Evolutionary conservation across 35 echinoderm and acorn worm species (phyloP).

Genomic region (Patiria miniata): DNA sequence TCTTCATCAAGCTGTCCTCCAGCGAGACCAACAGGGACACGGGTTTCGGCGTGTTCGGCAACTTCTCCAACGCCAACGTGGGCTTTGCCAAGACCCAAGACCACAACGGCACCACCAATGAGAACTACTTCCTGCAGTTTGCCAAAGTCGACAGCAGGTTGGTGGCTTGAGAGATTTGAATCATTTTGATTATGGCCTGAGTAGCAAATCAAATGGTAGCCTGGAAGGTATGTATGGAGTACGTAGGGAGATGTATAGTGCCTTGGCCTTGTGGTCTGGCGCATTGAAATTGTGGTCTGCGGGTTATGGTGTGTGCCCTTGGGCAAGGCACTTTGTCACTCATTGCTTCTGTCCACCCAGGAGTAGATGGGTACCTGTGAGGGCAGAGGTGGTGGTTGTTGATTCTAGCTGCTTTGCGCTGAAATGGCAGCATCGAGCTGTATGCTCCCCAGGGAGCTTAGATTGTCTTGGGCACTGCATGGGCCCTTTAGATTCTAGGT

Average conservation of each 20-base stretch:
- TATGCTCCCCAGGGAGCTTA: too few relatives aligned
- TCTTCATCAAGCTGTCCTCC: constrained; percentile 65
- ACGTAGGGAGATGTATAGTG: constrained; percentile 16
- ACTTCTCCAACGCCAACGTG: constrained; percentile 58
- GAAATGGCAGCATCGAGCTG: too few relatives aligned
- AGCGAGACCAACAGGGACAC: constrained; percentile 64
- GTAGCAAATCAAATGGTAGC: not conserved
- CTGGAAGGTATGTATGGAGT: not conserved
- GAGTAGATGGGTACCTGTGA: too few relatives aligned
- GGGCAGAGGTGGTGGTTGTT: too few relatives aligned
- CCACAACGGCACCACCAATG: constrained; percentile 49
- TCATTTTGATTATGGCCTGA: not conserved
- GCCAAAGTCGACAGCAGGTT: constrained; percentile 38
- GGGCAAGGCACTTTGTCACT: too few relatives aligned
- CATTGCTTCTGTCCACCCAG: too few relatives aligned
- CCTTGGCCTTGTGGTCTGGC: too few relatives aligned
- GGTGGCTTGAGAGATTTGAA: not conserved
- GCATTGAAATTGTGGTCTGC: too few relatives aligned
- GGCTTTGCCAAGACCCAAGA: not conserved
- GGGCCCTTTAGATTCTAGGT: too few relatives aligned
- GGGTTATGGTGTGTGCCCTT: too few relatives aligned
- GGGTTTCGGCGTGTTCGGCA: constrained; percentile 86
- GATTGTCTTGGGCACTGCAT: too few relatives aligned
- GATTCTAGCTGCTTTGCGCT: too few relatives aligned
- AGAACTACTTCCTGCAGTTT: constrained; percentile 89